Evolutionary conservation across 2,888 invertebrate genomes (phyloP).

Genomic region (Plebejus melissa): DNA sequence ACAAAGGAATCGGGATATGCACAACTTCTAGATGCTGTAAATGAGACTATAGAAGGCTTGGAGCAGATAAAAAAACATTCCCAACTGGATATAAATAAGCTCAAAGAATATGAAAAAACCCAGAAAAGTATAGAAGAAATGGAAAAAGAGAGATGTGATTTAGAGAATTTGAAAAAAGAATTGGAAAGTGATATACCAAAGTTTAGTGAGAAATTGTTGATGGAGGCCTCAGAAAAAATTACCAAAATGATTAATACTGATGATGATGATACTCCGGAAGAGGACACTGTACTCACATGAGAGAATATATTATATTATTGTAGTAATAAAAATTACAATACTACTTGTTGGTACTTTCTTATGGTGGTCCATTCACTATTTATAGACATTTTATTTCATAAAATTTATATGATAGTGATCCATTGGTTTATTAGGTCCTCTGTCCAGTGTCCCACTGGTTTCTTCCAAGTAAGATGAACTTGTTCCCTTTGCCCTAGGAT

Average conservation of each 20-base stretch:
- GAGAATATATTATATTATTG: background rate
- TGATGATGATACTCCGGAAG: constrained; percentile 39
- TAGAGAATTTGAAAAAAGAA: constrained; percentile 53
- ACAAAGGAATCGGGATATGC: constrained; percentile 56
- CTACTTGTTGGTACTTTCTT: background rate
- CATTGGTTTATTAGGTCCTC: no score
- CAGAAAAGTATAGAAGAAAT: constrained; percentile 47
- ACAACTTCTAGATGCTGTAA: constrained; percentile 62
- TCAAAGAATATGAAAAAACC: constrained; percentile 52
- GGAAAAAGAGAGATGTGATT: constrained; percentile 50
- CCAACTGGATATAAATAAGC: constrained; percentile 53
- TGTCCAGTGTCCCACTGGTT: no score
- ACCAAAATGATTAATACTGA: constrained; percentile 51
- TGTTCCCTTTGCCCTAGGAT: no score
- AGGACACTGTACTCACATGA: background rate
- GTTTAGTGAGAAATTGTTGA: constrained; percentile 58
- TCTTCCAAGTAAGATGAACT: no score
- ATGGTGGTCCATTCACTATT: background rate
- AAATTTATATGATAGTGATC: no score
- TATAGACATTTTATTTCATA: background rate
- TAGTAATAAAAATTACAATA: background rate
- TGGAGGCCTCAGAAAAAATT: constrained; percentile 57
- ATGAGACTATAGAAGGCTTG: constrained; percentile 61
- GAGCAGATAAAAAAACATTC: constrained; percentile 63
- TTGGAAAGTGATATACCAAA: constrained; percentile 60